Evolutionary conservation across 2,797 vertebrate genomes (phyloP).

Genomic region (Lerista edwardsae): DNA sequence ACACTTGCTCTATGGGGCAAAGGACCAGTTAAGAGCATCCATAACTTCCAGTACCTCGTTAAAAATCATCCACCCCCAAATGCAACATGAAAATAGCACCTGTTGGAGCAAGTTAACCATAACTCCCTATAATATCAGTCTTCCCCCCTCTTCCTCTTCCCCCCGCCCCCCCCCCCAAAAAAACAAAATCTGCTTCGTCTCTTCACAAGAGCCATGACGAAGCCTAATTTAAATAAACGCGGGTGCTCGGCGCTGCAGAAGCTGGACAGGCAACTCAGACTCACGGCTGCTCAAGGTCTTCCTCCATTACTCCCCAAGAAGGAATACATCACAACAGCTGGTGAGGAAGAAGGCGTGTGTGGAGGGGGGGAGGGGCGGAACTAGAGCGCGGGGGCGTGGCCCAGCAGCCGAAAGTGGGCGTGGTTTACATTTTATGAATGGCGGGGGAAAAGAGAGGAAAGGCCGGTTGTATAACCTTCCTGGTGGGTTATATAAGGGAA

Average conservation of each 20-base stretch:
- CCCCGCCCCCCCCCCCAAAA: too few relatives aligned
- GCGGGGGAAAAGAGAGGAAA: neutral
- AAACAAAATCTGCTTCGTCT: neutral
- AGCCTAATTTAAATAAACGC: neutral
- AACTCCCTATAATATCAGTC: neutral
- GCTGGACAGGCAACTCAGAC: conserved; percentile 27
- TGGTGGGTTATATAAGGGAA: conserved; percentile 21
- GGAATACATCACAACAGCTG: conserved; percentile 59
- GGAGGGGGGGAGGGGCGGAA: neutral
- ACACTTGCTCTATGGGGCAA: neutral
- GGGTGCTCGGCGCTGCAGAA: neutral
- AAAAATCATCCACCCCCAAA: neutral
- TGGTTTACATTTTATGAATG: conserved; percentile 37
- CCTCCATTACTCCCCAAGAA: conserved; percentile 56
- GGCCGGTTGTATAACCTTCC: conserved; percentile 17
- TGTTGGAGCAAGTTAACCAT: neutral
- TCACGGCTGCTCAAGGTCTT: conserved; percentile 74
- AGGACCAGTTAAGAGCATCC: too few relatives aligned
- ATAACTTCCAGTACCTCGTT: neutral
- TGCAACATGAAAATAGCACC: neutral
- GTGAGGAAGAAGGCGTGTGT: conserved; percentile 25
- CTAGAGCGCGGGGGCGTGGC: neutral
- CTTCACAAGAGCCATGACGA: too few relatives aligned
- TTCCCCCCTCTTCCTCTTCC: neutral
- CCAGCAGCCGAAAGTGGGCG: neutral